These are phyloP conservation scores for Panopea generosa DNA, from an alignment of 2,888 invertebrate genomes.

Conservation along the genomic window DNA sequence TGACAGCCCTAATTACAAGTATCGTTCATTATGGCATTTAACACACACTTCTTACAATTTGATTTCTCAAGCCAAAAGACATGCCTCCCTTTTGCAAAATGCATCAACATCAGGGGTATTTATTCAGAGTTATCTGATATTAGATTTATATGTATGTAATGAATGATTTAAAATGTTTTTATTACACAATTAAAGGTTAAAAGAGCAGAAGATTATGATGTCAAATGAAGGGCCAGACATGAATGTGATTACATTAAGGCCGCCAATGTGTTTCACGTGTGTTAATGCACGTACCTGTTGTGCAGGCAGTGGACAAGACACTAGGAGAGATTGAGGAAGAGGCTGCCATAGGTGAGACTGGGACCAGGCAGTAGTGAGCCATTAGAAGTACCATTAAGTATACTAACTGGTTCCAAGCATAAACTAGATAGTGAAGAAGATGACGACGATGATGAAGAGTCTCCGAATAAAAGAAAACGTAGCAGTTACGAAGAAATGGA, in stretches of 20 bases:
- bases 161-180: too few species aligned
- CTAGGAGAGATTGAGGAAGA: conserved; percentile 66
- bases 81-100: too few species aligned
- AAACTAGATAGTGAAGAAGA: conserved; percentile 40
- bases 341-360: conserved; percentile 36
- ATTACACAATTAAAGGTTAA: conserved; percentile 73
- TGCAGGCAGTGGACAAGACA: conserved; percentile 73
- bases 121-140: too few species aligned
- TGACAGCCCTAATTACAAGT: too few species aligned
- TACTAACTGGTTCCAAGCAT: conserved; percentile 50
- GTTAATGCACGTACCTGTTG: conserved; percentile 78
- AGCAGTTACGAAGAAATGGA: conserved; percentile 75
- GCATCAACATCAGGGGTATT: too few species aligned
- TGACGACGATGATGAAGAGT: conserved; percentile 64
- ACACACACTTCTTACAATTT: too few species aligned
- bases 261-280: conserved; percentile 81
- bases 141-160: too few species aligned
- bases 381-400: conserved; percentile 63
- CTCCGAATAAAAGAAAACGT: conserved; percentile 65
- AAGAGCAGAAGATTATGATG: conserved; percentile 77
- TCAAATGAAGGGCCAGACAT: conserved; percentile 79
- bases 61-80: too few species aligned
- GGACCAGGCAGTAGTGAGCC: conserved; percentile 7
- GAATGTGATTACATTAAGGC: conserved; percentile 76
- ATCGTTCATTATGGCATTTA: too few species aligned